Base-by-base conservation (phyloP, 2,113 vertebrate species). In the Nibea albiflora region DNA sequence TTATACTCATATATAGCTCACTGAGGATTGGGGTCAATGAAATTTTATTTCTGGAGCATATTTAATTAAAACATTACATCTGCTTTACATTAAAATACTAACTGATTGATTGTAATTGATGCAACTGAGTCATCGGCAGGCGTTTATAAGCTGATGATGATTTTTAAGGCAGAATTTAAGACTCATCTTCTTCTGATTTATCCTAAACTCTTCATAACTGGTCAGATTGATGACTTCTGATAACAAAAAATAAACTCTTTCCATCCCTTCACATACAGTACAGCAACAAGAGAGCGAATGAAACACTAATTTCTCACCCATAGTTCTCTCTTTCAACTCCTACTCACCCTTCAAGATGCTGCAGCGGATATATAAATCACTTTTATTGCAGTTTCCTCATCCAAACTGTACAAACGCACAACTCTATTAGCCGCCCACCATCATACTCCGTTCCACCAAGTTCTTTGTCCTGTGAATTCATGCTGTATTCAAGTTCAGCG, bases 301-400 rank as follows among this genome's bases (percentile, higher is more conserved):
- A 67, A 77, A 39, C 60, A 5, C 8, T 6, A 0, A 28, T 52
- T 52, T 60, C 17, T 58, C 28, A 31, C 1, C 17, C 22, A 52
- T 15, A 65, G 14, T 11, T 52, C 19, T 64, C 50, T 61, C 26
- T 62, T 26, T 66, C 44, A 56, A 49, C 73, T 62, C 24, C 39
- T 0, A 19, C 73, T 80, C 76, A 9, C 53, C 39, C 46, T 16
- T 31, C 31, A 56, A 62, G 31, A 53, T 19, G 69, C 52, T 24
- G 10, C 62, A 80, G 49, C 19, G 73, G 53, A 39, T 57, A 39
- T 57, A 86, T 52, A 64, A 65, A 69, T 61, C 35, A 50, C 35
- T 58, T 58, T 53, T 53, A 50, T 46, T 66, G 17, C 69, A 61
- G 67, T 26, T 70, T 73, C 17, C 49, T 61, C 28, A 12, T 56